A percentile compares a stretch with the other conserved stretches of the same genome.
These are phyloP conservation scores for Ostrea edulis DNA, from an alignment of 1,140 invertebrate species.

Conservation along the genomic window DNA sequence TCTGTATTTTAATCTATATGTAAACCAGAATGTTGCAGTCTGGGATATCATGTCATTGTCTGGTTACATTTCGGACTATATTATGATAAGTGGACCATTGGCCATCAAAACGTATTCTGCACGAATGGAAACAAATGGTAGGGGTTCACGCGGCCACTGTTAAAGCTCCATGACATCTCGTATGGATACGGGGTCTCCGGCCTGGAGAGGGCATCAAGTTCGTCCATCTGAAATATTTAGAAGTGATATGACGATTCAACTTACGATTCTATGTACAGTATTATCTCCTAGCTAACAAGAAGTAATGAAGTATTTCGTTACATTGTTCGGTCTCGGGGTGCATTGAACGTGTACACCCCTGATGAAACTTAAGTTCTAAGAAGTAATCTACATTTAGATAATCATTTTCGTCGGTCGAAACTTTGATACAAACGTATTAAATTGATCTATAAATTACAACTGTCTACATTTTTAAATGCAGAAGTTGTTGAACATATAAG, in stretches of 20 bases:
- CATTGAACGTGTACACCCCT: too few relatives aligned
- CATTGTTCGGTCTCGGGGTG: too few relatives aligned
- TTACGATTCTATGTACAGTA: background rate
- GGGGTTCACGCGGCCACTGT: background rate
- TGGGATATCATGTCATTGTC: too few relatives aligned
- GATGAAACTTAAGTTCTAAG: background rate
- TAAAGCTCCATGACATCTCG: conserved; percentile 39
- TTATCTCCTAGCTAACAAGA: background rate
- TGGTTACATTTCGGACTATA: too few relatives aligned
- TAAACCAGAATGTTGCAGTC: too few relatives aligned
- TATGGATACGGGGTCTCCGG: conserved; percentile 48
- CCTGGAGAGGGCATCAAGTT: conserved; percentile 41
- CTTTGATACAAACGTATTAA: background rate
- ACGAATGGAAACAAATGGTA: background rate
- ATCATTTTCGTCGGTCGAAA: background rate
- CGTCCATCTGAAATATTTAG: conserved; percentile 45
- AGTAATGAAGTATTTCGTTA: background rate
- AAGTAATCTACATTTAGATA: background rate
- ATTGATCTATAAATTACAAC: background rate
- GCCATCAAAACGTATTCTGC: background rate
- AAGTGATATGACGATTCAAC: background rate
- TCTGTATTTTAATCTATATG: too few relatives aligned
- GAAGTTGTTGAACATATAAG: background rate
- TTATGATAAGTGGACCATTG: background rate
- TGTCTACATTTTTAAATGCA: background rate